phyloP scores from a whole-genome alignment of 1,140 invertebrate species.

The Drosophila littoralis region DNA sequence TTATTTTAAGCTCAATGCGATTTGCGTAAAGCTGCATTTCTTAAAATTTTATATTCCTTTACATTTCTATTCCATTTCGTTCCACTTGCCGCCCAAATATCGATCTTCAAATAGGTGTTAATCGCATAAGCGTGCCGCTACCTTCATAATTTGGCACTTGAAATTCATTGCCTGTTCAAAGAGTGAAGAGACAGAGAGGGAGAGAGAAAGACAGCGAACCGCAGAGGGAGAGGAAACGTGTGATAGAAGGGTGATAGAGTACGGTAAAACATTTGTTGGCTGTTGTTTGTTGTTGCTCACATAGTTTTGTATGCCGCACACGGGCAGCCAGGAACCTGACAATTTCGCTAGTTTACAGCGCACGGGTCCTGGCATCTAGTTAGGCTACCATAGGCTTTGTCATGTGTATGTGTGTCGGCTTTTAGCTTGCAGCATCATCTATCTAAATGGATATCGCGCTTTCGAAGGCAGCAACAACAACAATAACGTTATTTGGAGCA shows the following conservation, averaged over 20 bases:
- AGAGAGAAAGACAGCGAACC: neutral
- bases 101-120: slow-evolving; percentile 14
- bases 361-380: slow-evolving; percentile 17
- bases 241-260: neutral
- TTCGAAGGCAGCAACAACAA: slow-evolving; percentile 42
- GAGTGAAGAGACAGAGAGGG: neutral
- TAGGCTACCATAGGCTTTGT: slow-evolving; percentile 11
- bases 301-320: slow-evolving; percentile 42
- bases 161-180: slow-evolving; percentile 63
- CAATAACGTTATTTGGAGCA: slow-evolving; percentile 51
- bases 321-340: slow-evolving; percentile 28
- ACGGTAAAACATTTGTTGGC: slow-evolving; percentile 3
- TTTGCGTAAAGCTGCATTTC: neutral
- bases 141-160: slow-evolving; percentile 45
- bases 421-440: slow-evolving; percentile 60
- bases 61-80: slow-evolving; percentile 8
- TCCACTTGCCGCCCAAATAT: neutral
- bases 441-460: slow-evolving; percentile 75
- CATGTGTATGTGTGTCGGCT: slow-evolving; percentile 20
- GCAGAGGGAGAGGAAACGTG: neutral
- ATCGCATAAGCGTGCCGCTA: slow-evolving; percentile 19
- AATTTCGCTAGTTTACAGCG: slow-evolving; percentile 48
- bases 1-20: neutral
- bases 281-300: slow-evolving; percentile 17
- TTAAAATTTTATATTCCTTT: no score